Evolutionary conservation across 2,797 vertebrate genomes (phyloP).

Genomic region (Schizopygopsis malacanthus): DNA sequence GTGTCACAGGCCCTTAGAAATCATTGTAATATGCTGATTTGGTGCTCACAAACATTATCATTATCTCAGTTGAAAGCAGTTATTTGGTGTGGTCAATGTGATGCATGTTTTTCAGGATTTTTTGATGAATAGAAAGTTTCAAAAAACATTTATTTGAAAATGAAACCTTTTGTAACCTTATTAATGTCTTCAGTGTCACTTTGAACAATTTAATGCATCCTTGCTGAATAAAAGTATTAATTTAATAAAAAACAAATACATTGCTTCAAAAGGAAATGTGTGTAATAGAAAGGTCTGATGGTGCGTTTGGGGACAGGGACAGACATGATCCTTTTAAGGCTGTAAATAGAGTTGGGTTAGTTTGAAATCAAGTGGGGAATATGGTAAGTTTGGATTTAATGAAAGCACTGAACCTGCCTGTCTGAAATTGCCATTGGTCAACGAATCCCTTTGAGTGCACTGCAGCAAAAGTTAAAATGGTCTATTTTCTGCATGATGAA

Average conservation of each 20-base stretch:
- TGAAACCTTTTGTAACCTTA: neutral
- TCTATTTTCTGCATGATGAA: neutral
- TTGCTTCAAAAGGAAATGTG: neutral
- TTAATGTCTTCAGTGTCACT: neutral
- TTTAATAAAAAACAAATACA: neutral
- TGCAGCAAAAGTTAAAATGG: neutral
- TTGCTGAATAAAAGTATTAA: neutral
- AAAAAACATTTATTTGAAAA: neutral
- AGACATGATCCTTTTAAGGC: neutral
- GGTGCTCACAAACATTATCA: neutral
- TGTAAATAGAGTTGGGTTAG: neutral
- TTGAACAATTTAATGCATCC: neutral
- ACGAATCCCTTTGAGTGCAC: neutral
- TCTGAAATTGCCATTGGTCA: neutral
- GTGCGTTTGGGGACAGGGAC: neutral
- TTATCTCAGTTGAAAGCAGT: neutral
- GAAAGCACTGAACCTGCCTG: neutral
- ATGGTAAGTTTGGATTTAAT: neutral
- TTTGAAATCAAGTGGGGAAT: neutral
- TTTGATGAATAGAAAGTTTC: neutral
- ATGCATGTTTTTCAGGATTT: neutral
- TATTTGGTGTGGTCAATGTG: neutral
- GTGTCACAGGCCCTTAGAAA: neutral
- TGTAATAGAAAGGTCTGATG: neutral
- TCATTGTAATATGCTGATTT: neutral